Percentiles rank a stretch among this genome's conserved stretches.
Conservation (phyloP, 1,140 invertebrate genomes). For the Drosophila dunni region DNA sequence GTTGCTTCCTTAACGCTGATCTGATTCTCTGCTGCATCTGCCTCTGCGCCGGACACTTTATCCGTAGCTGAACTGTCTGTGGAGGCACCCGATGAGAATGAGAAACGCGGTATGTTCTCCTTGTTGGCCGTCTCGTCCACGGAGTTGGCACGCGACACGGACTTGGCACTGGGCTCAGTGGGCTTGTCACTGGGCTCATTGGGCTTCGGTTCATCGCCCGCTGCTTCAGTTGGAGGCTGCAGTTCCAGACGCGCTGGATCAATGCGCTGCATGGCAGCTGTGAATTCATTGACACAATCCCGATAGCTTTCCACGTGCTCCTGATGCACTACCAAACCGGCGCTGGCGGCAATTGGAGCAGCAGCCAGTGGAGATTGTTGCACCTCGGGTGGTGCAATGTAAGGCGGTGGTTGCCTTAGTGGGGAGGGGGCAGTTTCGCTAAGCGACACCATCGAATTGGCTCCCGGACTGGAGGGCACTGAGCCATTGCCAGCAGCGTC, state of each 20-base stretch:
- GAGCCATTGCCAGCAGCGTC: conserved; percentile 65
- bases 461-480: conserved; percentile 68
- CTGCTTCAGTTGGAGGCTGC: conserved; percentile 24
- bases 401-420: conserved; percentile 87
- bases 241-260: conserved; percentile 55
- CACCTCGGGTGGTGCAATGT: conserved; percentile 88
- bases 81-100: conserved; percentile 75
- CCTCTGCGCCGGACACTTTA: conserved; percentile 47
- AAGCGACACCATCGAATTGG: conserved; percentile 67
- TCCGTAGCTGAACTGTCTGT: conserved; percentile 60
- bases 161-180: conserved; percentile 25
- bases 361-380: conserved; percentile 34
- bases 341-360: neutral
- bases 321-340: conserved; percentile 39
- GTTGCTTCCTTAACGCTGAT: conserved; percentile 96
- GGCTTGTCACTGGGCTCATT: conserved; percentile 5
- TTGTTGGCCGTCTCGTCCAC: conserved; percentile 69
- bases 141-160: conserved; percentile 60
- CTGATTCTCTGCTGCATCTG: conserved; percentile 85
- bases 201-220: neutral
- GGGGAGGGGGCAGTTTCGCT: conserved; percentile 47
- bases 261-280: conserved; percentile 61
- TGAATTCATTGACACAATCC: conserved; percentile 78
- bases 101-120: conserved; percentile 79
- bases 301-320: conserved; percentile 70